Conservation (phyloP, 2,888 invertebrate species). For the Mamestra brassicae region DNA sequence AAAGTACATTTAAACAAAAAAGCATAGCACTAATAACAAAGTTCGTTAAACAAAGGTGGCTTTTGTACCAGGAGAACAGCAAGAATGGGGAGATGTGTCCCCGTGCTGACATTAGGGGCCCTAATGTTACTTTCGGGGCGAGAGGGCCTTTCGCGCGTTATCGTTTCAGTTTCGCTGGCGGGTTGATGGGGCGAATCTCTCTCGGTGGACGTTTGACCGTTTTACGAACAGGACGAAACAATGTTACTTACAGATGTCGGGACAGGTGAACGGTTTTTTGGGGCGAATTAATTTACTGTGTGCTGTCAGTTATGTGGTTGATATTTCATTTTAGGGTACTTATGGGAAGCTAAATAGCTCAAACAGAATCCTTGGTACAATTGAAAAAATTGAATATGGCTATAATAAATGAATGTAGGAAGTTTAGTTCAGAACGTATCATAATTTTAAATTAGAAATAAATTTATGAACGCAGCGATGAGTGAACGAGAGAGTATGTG, state of each 20-base stretch:
- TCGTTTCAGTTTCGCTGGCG: slow-evolving; percentile 63
- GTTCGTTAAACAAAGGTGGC: slow-evolving; percentile 69
- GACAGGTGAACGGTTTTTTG: slow-evolving; percentile 34
- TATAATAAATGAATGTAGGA: too few relatives aligned
- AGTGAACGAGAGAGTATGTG: too few relatives aligned
- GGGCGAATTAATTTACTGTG: background rate
- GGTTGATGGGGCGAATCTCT: slow-evolving; percentile 65
- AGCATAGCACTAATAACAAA: slow-evolving; percentile 68
- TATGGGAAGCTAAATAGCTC: background rate
- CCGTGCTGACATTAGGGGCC: slow-evolving; percentile 65
- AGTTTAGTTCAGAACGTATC: too few relatives aligned
- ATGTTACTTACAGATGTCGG: slow-evolving; percentile 52
- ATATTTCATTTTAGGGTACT: slow-evolving; percentile 2
- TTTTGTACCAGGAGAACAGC: slow-evolving; percentile 61
- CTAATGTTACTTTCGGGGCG: slow-evolving; percentile 67
- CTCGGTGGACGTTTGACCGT: slow-evolving; percentile 60
- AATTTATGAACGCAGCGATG: too few relatives aligned
- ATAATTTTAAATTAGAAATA: too few relatives aligned
- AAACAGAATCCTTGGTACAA: background rate
- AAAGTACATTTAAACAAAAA: slow-evolving; percentile 69
- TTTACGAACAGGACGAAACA: slow-evolving; percentile 57
- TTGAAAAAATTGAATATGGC: too few relatives aligned
- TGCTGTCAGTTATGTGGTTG: background rate
- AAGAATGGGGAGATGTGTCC: slow-evolving; percentile 71
- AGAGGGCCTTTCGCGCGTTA: slow-evolving; percentile 68